A percentile compares a stretch with the other conserved stretches of the same genome.
Conservation (phyloP, 2,797 vertebrate species). For the Falco novaeseelandiae region DNA sequence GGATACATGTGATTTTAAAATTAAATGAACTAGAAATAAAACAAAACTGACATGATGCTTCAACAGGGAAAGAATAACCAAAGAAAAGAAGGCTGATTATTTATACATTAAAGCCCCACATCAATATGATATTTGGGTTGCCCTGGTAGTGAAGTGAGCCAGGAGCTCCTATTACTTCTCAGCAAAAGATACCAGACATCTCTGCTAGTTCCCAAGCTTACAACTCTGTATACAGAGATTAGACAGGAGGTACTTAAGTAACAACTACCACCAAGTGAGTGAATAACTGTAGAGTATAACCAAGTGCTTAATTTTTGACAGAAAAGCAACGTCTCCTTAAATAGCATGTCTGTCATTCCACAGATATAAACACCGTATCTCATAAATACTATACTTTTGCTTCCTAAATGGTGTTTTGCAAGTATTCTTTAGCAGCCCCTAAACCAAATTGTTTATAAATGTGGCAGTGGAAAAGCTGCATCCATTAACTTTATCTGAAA, state of each 20-base stretch:
- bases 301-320: conserved; percentile 16
- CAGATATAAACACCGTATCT: not conserved
- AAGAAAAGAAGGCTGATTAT: not conserved
- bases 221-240: not conserved
- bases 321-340: conserved; percentile 11
- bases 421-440: not conserved
- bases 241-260: not conserved
- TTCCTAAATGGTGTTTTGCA: conserved; percentile 20
- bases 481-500: conserved; percentile 51
- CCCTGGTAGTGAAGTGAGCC: not conserved
- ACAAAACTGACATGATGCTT: not conserved
- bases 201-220: not conserved
- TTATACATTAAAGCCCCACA: not conserved
- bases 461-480: not conserved
- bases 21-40: not conserved
- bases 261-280: not conserved
- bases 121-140: not conserved
- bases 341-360: not conserved
- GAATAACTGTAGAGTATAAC: not conserved
- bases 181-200: not conserved
- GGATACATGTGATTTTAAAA: not conserved
- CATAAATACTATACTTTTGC: not conserved
- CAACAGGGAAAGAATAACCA: not conserved
- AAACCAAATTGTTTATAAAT: conserved; percentile 26
- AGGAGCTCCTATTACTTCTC: not conserved